These are phyloP conservation scores for Calliopum simillimum DNA, from an alignment of 2,888 invertebrate species.

Conservation along the genomic window DNA sequence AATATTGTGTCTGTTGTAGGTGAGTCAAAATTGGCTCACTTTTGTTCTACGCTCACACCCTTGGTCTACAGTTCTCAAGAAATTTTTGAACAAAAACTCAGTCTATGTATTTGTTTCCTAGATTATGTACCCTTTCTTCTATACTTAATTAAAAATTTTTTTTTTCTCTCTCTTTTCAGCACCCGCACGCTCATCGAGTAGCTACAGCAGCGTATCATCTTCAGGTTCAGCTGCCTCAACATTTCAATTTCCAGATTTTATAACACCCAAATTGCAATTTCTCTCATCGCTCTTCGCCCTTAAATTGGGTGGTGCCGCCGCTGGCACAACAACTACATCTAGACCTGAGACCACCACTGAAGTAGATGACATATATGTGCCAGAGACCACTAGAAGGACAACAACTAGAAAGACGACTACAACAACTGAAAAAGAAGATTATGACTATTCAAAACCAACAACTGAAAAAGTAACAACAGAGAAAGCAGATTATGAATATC, in stretches of 20 bases:
- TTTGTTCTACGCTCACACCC: too few relatives aligned
- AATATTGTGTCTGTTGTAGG: too few relatives aligned
- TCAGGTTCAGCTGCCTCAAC: neutral
- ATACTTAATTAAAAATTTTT: too few relatives aligned
- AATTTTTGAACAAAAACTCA: too few relatives aligned
- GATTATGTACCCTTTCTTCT: too few relatives aligned
- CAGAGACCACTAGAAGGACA: slow-evolving; percentile 2
- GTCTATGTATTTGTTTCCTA: too few relatives aligned
- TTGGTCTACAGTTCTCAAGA: too few relatives aligned
- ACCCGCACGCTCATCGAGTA: slow-evolving; percentile 4
- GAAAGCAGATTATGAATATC: neutral
- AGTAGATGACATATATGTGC: slow-evolving; percentile 19
- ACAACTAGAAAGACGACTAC: neutral
- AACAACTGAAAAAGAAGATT: neutral
- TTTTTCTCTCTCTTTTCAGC: slow-evolving; percentile 24
- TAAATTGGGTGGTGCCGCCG: neutral
- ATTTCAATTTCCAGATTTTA: slow-evolving; percentile 16
- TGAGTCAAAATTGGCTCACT: too few relatives aligned
- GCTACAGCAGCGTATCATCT: neutral
- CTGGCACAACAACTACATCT: slow-evolving; percentile 10
- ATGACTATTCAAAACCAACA: neutral
- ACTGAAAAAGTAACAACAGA: neutral
- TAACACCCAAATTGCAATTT: slow-evolving; percentile 35
- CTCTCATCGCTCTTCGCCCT: slow-evolving; percentile 12
- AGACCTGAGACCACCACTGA: slow-evolving; percentile 10